A percentile compares a stretch with the other conserved stretches of the same genome.
Evolutionary conservation across 2,888 invertebrate genomes (phyloP).

Genomic region (Phengaris arion): DNA sequence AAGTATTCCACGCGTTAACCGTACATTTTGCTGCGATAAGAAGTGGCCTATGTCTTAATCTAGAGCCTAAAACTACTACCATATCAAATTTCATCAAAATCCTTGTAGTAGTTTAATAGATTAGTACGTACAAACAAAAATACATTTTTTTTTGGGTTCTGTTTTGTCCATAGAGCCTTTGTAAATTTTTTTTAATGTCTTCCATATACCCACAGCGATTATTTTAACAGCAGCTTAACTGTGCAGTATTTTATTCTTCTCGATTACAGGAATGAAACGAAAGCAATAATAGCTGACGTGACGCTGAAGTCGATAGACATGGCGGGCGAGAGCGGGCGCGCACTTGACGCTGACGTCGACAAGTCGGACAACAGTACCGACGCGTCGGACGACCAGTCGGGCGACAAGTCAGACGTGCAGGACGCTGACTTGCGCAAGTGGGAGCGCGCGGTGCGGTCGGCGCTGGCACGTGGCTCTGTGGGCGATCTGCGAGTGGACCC

Average conservation of each 20-base stretch:
- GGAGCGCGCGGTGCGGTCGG: constrained; percentile 83
- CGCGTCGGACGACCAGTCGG: constrained; percentile 6
- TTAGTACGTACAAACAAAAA: no score
- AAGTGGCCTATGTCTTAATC: no score
- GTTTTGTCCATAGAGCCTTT: no score
- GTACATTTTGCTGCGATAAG: no score
- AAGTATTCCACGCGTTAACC: no score
- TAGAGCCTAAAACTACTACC: no score
- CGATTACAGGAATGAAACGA: constrained; percentile 70
- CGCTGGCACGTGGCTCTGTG: constrained; percentile 85
- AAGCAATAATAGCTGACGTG: constrained; percentile 87
- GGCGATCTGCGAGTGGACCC: constrained; percentile 91
- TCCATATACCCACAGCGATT: no score
- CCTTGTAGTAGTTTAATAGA: no score
- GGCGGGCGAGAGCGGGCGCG: constrained; percentile 73
- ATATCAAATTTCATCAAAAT: no score
- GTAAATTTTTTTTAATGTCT: no score
- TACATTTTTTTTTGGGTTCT: no score
- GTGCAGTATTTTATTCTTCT: constrained; percentile 5
- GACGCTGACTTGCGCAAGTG: constrained; percentile 48
- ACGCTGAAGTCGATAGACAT: constrained; percentile 88
- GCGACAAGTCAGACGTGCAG: not conserved
- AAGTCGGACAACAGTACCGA: constrained; percentile 1
- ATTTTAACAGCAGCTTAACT: no score
- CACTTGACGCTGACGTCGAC: constrained; percentile 45